Evolutionary conservation across 2,113 vertebrate genomes (phyloP).

Genomic region (Gymnarchus niloticus): DNA sequence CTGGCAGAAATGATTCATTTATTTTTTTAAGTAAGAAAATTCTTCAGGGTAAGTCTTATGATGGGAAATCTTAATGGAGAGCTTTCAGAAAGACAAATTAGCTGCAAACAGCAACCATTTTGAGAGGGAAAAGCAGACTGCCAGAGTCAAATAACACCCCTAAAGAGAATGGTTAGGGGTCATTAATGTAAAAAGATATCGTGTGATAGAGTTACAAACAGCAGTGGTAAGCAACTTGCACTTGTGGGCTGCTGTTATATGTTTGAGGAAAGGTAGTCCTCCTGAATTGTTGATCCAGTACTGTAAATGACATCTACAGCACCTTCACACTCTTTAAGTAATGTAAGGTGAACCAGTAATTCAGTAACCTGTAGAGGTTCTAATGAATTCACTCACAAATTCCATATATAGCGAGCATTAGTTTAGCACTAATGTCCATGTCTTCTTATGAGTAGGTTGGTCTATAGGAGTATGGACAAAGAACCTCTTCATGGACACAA

Average conservation of each 20-base stretch:
- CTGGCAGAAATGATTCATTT: neutral
- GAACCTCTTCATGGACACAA: neutral
- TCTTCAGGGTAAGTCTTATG: neutral
- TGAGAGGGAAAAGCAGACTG: too few relatives aligned
- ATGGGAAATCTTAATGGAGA: neutral
- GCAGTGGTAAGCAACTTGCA: neutral
- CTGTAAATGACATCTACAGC: neutral
- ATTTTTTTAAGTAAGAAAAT: neutral
- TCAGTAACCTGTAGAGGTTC: neutral
- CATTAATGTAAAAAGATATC: too few relatives aligned
- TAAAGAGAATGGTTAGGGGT: too few relatives aligned
- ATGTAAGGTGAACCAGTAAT: neutral
- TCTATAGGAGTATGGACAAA: neutral
- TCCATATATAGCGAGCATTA: neutral
- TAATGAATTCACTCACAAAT: neutral
- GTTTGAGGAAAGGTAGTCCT: neutral
- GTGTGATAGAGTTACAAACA: neutral
- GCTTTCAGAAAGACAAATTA: neutral
- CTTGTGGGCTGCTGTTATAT: neutral
- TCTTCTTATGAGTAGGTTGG: neutral
- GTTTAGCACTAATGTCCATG: slow-evolving; percentile 1
- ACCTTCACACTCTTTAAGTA: neutral
- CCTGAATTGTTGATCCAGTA: neutral
- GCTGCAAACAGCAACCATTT: too few relatives aligned
- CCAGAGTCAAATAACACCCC: neutral